Evolutionary conservation across 2,113 vertebrate species (phyloP), one percentile per base, ranked within the genome.

Genomic region (Ailurus styani): DNA sequence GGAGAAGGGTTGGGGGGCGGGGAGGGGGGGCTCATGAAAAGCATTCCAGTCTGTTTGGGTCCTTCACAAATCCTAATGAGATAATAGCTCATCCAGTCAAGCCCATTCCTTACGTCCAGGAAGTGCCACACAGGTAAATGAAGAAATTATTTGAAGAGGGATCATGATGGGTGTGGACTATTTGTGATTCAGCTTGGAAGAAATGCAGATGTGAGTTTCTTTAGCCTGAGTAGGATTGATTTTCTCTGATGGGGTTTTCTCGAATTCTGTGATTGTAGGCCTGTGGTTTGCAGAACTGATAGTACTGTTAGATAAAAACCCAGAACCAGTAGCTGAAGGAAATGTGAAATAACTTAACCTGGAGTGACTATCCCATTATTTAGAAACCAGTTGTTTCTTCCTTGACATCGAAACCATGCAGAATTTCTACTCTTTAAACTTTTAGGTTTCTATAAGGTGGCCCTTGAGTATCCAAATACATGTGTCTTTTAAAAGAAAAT

Each of bases 31-130:
- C 78, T 66, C 29, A 25, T 89, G 96, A 97, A 98, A 98, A 96
- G 72, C 73, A 93, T 98, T 99, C 98, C 96, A 79, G 66, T 91
- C 73, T 47, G 75, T 96, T 97, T 97, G 93, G 83, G 96, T 96
- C 85, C 91, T 96, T 98, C 93, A 91, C 75, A 97, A 96, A 96
- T 98, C 95, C 70, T 95, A 96, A 75, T 91, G 98, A 98, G 94
- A 98, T 98, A 98, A 98, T 96, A 98, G 97, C 96, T 98, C 96
- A 95, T 95, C 93, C 93, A 96, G 96, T 97, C 96, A 98, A 98
- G 98, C 37, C 84, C 96, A 97, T 98, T 97, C 68, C 97, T 89
- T 87, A 13, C 95, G 97, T 98, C 97, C 84, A 98, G 96, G 97
- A 93, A 68, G 60, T 96, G 87, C 62, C 57, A 81, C 62, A 97